Base-by-base conservation (phyloP, 2,113 vertebrate genomes). In the Semnopithecus entellus region DNA sequence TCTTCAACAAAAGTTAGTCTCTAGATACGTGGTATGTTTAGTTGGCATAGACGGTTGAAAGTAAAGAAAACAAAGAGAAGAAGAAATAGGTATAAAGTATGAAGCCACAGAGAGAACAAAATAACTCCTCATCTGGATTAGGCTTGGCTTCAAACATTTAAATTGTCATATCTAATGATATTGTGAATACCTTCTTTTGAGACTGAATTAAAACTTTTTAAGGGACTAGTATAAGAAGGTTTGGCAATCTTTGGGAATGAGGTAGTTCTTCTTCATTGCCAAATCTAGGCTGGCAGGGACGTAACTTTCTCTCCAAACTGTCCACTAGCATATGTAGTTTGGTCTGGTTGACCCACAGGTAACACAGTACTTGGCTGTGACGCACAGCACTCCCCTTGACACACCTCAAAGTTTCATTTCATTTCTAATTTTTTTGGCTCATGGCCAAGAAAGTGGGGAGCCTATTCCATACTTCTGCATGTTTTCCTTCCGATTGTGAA, bases 91-190 rank as follows among this genome's bases (percentile, higher is more conserved):
- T 59, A 64, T 68, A 87, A 87, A 96, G 27, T 45, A 48, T 88
- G 40, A 93, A 91, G 66, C n/a, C 27, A 55, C 2, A 75, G 3
- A 73, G 23, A 48, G 9, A 9, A 22, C 76, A 64, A 55, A 30
- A 18, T 30, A 48, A 76, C 30, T 43, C 43, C 92, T 45, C 64
- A 14, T 73, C 13, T 48, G 43, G n/a, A 45, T 45, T 25, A 81
- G 20, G 25, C 11, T 81, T 91, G 88, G 14, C 50, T 94, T 82
- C 59, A 68, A 83, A 55, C 75, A 86, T 96, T 86, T 96, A 82
- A 52, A 50, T 14, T 38, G 45, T 83, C 84, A 73, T n/a, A 12
- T 79, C 7, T 83, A 40, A 73, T 75, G 73, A 83, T 48, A 45
- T 59, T 35, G 72, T 70, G 76, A 40, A 43, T 32, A 61, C 68